Evolutionary conservation across 2,888 invertebrate species (phyloP).

Genomic region (Julus scanicus): DNA sequence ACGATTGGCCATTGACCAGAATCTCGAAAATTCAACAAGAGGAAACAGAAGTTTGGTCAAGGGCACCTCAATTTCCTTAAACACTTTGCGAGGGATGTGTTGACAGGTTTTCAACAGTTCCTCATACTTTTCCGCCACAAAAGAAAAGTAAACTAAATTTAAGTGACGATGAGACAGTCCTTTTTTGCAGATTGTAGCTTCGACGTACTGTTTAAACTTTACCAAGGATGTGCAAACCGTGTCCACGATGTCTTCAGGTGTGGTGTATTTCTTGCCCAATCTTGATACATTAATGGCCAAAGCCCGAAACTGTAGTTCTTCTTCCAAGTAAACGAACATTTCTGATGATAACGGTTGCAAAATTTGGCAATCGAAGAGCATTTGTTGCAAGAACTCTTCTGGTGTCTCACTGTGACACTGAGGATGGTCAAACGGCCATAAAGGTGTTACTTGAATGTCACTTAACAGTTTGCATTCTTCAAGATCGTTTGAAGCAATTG

Average conservation of each 20-base stretch:
- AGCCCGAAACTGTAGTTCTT: too few species aligned
- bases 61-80: constrained; percentile 6
- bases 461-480: too few species aligned
- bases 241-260: not conserved
- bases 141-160: not conserved
- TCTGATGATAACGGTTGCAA: too few species aligned
- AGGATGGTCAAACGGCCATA: too few species aligned
- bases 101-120: not conserved
- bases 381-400: too few species aligned
- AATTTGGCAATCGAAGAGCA: too few species aligned
- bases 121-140: not conserved
- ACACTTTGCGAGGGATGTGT: not conserved
- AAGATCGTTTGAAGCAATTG: too few species aligned
- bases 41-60: not conserved
- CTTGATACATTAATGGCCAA: too few species aligned
- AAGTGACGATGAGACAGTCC: not conserved
- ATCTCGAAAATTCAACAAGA: not conserved
- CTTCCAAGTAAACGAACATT: too few species aligned
- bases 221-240: not conserved
- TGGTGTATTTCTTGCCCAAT: too few species aligned
- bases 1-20: not conserved
- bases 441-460: too few species aligned
- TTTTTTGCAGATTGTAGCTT: not conserved
- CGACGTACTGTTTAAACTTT: not conserved
- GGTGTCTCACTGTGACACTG: too few species aligned